A percentile compares a stretch with the other conserved stretches of the same genome.
Conservation (phyloP, 2,888 invertebrate species). For the Osedax fenrisi region DNA sequence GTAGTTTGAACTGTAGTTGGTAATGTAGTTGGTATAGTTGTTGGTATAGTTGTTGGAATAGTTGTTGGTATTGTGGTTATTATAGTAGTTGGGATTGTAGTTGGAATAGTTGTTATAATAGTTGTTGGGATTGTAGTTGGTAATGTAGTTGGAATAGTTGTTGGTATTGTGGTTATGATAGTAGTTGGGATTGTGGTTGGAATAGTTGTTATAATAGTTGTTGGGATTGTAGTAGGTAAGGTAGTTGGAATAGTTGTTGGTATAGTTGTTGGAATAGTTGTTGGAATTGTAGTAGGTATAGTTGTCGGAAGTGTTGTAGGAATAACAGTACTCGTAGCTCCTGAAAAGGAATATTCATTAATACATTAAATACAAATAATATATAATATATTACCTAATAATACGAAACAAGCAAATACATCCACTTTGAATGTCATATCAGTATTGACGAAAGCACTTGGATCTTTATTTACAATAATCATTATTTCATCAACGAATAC, state of each 20-base stretch:
- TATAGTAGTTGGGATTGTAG: background rate
- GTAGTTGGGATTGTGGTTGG: background rate
- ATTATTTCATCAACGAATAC: conserved; percentile 4
- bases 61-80: background rate
- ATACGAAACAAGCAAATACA: conserved; percentile 13
- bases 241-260: background rate
- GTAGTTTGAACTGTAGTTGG: background rate
- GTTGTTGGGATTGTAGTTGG: background rate
- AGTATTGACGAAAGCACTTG: too few species aligned
- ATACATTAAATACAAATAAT: background rate
- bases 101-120: background rate
- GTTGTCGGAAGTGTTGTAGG: too few species aligned
- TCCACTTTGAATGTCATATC: conserved; percentile 1
- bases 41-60: background rate
- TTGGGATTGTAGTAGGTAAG: background rate
- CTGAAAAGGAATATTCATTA: background rate
- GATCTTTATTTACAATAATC: background rate
- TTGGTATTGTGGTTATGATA: too few species aligned
- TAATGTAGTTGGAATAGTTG: too few species aligned
- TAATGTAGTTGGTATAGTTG: background rate
- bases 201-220: background rate
- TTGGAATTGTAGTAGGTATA: background rate
- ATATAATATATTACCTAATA: background rate
- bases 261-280: background rate
- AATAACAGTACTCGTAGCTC: background rate